Evolutionary conservation across 2,113 vertebrate genomes (phyloP).

Genomic region (Synchiropus splendidus): DNA sequence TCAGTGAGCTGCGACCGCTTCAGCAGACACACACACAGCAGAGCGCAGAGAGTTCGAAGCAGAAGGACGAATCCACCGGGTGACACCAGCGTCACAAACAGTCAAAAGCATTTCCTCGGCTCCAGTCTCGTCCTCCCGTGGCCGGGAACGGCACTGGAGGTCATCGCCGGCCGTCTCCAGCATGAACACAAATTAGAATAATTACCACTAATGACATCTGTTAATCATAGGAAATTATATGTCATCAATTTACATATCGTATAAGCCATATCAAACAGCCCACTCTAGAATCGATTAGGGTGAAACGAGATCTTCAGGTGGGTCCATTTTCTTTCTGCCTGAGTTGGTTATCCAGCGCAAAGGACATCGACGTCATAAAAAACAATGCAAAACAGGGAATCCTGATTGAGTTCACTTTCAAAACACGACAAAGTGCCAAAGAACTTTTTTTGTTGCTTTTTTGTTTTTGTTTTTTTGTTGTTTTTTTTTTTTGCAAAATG

Average conservation of each 20-base stretch:
- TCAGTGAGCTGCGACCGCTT: conserved; percentile 27
- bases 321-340: conserved; percentile 68
- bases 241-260: conserved; percentile 57
- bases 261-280: conserved; percentile 63
- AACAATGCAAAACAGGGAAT: conserved; percentile 47
- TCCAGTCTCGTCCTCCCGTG: too few species aligned
- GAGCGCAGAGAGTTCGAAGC: conserved; percentile 35
- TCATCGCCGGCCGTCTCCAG: conserved; percentile 57
- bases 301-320: conserved; percentile 51
- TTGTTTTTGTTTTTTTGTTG: background rate
- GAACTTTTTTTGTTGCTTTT: conserved; percentile 8
- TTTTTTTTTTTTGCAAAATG: conserved; percentile 71
- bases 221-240: conserved; percentile 62
- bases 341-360: conserved; percentile 71
- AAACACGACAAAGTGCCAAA: conserved; percentile 55
- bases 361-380: conserved; percentile 52
- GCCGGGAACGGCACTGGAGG: too few species aligned
- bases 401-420: conserved; percentile 65
- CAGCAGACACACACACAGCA: background rate
- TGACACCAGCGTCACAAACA: too few species aligned
- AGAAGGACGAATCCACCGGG: conserved; percentile 21
- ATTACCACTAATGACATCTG: conserved; percentile 48
- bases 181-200: conserved; percentile 58
- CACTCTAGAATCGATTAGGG: conserved; percentile 55
- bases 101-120: too few species aligned